phyloP scores from a whole-genome alignment of 2,113 vertebrate genomes.

The Thunnus thynnus region DNA sequence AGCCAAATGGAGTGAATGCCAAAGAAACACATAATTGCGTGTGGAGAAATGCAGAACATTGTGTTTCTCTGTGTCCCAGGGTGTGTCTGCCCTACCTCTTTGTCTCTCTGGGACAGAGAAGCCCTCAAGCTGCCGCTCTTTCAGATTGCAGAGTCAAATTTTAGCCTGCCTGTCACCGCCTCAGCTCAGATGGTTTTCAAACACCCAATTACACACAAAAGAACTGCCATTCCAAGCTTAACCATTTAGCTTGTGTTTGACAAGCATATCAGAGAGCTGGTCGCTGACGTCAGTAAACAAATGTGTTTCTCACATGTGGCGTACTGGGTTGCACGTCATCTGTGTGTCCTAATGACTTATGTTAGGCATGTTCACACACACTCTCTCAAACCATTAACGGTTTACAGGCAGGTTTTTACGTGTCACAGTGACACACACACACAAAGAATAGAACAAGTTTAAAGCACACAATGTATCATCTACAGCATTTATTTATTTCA shows the following conservation, averaged over 20 bases:
- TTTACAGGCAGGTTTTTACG: constrained; percentile 19
- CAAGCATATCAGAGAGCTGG: constrained; percentile 26
- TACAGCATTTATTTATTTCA: neutral
- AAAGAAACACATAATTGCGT: constrained; percentile 1
- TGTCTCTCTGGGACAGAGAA: neutral
- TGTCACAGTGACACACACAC: neutral
- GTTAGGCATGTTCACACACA: constrained; percentile 24
- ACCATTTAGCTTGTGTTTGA: constrained; percentile 35
- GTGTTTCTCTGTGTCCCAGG: constrained; percentile 38
- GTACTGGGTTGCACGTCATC: neutral
- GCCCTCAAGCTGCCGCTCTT: constrained; percentile 39
- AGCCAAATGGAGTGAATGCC: neutral
- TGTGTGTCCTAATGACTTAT: constrained; percentile 11
- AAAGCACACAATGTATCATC: neutral
- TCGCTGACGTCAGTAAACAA: constrained; percentile 16
- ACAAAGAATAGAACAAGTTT: neutral
- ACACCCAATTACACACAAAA: constrained; percentile 16
- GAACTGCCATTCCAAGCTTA: constrained; percentile 31
- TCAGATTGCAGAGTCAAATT: constrained; percentile 42
- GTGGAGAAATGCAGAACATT: constrained; percentile 30
- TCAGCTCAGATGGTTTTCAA: constrained; percentile 68
- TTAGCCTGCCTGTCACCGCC: constrained; percentile 20
- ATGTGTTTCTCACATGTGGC: constrained; percentile 2
- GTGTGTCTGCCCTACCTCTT: constrained; percentile 27
- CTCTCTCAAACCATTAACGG: constrained; percentile 4